Percentiles rank a stretch among this genome's conserved stretches.
Conservation (phyloP, 92 coral and sea anemone genomes). For the Siderastrea radians region DNA sequence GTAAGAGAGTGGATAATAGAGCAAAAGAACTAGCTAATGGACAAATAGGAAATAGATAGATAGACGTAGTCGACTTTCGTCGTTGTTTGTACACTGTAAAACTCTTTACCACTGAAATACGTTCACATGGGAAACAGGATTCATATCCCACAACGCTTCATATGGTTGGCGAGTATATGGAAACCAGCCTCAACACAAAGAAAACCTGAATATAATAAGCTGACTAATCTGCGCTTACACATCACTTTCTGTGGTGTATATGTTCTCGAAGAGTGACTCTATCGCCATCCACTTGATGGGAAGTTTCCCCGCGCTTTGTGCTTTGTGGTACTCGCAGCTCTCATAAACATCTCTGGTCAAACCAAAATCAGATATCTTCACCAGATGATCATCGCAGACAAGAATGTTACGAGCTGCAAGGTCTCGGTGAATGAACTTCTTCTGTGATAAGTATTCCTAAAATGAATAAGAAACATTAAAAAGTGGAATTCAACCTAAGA, state of each 20-base stretch:
- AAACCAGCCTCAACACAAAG: neutral
- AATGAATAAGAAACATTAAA: neutral
- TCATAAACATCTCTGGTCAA: slow-evolving; percentile 89
- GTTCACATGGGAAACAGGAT: too few species aligned
- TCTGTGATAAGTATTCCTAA: slow-evolving; percentile 93
- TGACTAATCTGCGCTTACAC: slow-evolving; percentile 57
- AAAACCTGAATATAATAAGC: neutral
- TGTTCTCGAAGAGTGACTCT: slow-evolving; percentile 82
- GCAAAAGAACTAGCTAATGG: too few species aligned
- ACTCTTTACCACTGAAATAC: too few species aligned
- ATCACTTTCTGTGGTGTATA: slow-evolving; percentile 83
- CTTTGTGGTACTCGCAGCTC: slow-evolving; percentile 83
- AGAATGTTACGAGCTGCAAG: slow-evolving; percentile 89
- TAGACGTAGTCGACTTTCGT: too few species aligned
- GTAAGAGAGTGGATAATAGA: too few species aligned
- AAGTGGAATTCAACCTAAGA: neutral
- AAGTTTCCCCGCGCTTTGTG: slow-evolving; percentile 76
- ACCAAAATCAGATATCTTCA: slow-evolving; percentile 90
- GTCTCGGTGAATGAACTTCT: slow-evolving; percentile 90
- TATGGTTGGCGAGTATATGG: neutral
- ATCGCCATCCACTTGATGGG: slow-evolving; percentile 95
- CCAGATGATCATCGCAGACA: slow-evolving; percentile 86
- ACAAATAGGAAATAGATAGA: too few species aligned
- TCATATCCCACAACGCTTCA: neutral
- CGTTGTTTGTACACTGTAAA: too few species aligned